These are phyloP conservation scores for Drosophila parabipectinata DNA, from an alignment of 1,140 invertebrate genomes.

Conservation along the genomic window DNA sequence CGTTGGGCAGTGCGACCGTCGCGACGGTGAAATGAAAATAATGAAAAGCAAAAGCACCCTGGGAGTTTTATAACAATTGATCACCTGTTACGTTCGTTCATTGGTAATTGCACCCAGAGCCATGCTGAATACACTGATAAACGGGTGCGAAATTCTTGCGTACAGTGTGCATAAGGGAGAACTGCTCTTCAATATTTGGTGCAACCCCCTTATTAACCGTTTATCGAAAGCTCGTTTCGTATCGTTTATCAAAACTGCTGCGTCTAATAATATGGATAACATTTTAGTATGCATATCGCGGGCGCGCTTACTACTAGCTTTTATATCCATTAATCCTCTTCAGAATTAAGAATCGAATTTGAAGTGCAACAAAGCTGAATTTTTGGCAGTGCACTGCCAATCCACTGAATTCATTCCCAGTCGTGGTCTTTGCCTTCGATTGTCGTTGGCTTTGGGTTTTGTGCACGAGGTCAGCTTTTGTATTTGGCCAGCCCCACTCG, in stretches of 20 bases:
- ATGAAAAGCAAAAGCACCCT: slow-evolving; percentile 83
- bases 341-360: too few relatives aligned
- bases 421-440: slow-evolving; percentile 48
- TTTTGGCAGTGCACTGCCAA: slow-evolving; percentile 3
- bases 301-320: too few relatives aligned
- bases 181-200: too few relatives aligned
- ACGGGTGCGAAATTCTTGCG: slow-evolving; percentile 1
- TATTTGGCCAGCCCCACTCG: slow-evolving; percentile 29
- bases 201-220: too few relatives aligned
- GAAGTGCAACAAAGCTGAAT: too few relatives aligned
- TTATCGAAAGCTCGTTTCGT: too few relatives aligned
- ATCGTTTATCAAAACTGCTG: too few relatives aligned
- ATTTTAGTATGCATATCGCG: too few relatives aligned
- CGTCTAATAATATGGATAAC: too few relatives aligned
- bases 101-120: slow-evolving; percentile 84
- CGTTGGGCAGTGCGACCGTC: slow-evolving; percentile 27
- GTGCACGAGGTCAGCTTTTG: slow-evolving; percentile 76
- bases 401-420: slow-evolving; percentile 19
- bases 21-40: slow-evolving; percentile 73
- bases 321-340: too few relatives aligned
- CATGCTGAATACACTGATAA: slow-evolving; percentile 73
- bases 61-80: slow-evolving; percentile 84
- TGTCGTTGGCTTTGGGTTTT: slow-evolving; percentile 66
- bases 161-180: too few relatives aligned
- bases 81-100: slow-evolving; percentile 84